These are phyloP conservation scores for Elephas maximus DNA, from an alignment of 2,113 vertebrate species.

Conservation along the genomic window DNA sequence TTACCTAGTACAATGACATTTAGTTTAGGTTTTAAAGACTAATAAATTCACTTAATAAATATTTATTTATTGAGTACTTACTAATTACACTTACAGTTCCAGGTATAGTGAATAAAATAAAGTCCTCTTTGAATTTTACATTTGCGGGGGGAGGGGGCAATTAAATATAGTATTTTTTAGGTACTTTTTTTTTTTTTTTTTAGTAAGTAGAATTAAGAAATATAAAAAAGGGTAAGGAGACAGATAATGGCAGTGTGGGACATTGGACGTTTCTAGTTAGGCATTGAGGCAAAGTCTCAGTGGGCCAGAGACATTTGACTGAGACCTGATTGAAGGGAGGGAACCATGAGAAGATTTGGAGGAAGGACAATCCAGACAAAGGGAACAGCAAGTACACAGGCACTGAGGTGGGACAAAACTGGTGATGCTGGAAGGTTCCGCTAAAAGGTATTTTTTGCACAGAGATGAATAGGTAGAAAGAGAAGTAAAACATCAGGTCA, in stretches of 20 bases:
- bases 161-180: not conserved
- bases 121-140: not conserved
- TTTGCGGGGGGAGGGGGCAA: not conserved
- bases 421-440: too few relatives aligned
- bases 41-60: not conserved
- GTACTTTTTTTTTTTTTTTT: too few relatives aligned
- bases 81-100: not conserved
- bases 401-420: not conserved
- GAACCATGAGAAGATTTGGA: not conserved
- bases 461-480: not conserved
- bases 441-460: not conserved
- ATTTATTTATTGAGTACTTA: not conserved
- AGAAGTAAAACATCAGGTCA: not conserved
- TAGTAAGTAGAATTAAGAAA: not conserved
- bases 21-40: not conserved
- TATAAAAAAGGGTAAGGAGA: not conserved
- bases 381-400: not conserved
- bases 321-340: not conserved
- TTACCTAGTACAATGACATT: not conserved
- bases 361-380: not conserved
- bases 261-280: not conserved
- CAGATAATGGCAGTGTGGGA: too few relatives aligned
- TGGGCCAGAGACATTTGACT: not conserved
- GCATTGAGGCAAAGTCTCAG: not conserved
- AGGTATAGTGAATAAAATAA: not conserved